Evolutionary conservation across 2,113 vertebrate species (phyloP).

Genomic region (Prionailurus bengalensis): DNA sequence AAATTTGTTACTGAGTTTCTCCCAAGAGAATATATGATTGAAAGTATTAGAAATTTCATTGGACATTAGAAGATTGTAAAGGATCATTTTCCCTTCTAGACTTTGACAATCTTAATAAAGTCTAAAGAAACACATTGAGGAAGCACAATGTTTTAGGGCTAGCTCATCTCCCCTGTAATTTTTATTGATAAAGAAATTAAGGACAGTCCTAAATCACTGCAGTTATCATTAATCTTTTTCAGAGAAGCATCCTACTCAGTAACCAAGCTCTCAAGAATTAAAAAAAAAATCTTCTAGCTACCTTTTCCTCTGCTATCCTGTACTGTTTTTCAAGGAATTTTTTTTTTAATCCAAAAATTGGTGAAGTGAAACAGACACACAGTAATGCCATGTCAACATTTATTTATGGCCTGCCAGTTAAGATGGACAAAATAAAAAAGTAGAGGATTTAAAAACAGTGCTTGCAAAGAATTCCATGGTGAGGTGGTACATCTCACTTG

Average conservation of each 20-base stretch:
- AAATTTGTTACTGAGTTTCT: not conserved
- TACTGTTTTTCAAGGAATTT: not conserved
- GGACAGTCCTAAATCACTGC: not conserved
- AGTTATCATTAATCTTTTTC: slow-evolving; percentile 43
- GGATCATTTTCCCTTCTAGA: not conserved
- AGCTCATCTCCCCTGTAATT: not conserved
- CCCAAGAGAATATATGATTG: not conserved
- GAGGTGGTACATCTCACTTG: slow-evolving; percentile 55
- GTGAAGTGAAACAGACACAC: slow-evolving; percentile 62
- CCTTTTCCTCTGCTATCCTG: not conserved
- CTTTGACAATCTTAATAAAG: not conserved
- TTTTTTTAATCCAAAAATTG: slow-evolving; percentile 26
- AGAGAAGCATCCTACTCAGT: not conserved
- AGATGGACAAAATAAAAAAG: not conserved
- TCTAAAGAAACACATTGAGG: slow-evolving; percentile 13
- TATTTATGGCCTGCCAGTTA: slow-evolving; percentile 68
- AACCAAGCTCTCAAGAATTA: not conserved
- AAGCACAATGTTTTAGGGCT: slow-evolving; percentile 23
- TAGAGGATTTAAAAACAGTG: slow-evolving; percentile 35
- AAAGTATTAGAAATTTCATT: slow-evolving; percentile 1
- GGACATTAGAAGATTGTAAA: slow-evolving; percentile 23
- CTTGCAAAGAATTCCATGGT: slow-evolving; percentile 18
- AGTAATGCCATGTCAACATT: not conserved
- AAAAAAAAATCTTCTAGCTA: not conserved
- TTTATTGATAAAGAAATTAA: slow-evolving; percentile 55